Evolutionary conservation across 2,888 invertebrate species (phyloP), one percentile per base, ranked within the genome.

Genomic region (Andricus quercusramuli): DNA sequence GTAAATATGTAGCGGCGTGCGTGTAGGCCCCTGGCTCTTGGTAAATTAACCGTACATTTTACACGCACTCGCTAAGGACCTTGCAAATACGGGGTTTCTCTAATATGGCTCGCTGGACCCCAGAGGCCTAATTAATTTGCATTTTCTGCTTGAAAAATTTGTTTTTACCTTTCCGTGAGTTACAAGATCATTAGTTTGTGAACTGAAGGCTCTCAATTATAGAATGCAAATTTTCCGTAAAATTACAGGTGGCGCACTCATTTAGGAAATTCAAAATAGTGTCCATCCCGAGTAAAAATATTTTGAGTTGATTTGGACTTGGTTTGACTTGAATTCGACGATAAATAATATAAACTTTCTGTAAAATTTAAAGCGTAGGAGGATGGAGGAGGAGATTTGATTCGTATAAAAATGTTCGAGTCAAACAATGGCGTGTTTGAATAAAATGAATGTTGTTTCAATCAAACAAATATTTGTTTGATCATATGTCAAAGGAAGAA

Each of bases 71-170:
- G 29, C 70, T 47, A 29, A 51, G 17, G n/a, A 56, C 17, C 20
- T 8, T 20, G 51, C 47, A 51, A 47, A 51, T 70, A 37, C 29
- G 22, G 20, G 17, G 25, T 51, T 70, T 47, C 47, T 25, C 25
- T 74, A 29, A 51, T 74, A 32, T 29, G 25, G 37, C 22, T 41
- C 13, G 15, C 13, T 41, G 67, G 37, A 41, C 67, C 67, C 67
- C 22, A 67, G 67, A 44, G 67, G 67, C 67, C 41, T 67, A 67
- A 67, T 67, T 67, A 67, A 67, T 67, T 67, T 67, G 41, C 67
- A 41, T 67, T 67, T 67, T 67, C 22, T 22, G 37, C 22, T 41
- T 67, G 37, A 67, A 37, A 37, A 67, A 67, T 67, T 3, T 13
- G n/a, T 67, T 67, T 67, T 15, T 41, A 67, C 67, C 41, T 67